Percentiles rank a stretch among this genome's conserved stretches.
Evolutionary conservation across 2,797 vertebrate species (phyloP).

Genomic region (Diplodus sargus): DNA sequence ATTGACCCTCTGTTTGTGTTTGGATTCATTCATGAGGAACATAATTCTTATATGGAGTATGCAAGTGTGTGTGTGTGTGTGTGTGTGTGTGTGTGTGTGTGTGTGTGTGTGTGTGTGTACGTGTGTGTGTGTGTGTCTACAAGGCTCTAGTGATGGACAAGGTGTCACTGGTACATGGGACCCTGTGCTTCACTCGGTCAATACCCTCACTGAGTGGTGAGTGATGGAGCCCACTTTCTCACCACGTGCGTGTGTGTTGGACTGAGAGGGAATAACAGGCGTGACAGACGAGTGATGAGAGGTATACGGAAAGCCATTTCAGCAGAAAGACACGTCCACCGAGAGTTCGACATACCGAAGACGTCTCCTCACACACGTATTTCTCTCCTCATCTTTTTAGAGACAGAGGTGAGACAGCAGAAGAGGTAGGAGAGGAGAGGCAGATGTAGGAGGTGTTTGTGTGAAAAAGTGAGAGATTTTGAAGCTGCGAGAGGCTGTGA

Average conservation of each 20-base stretch:
- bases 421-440: neutral
- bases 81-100: slow-evolving; percentile 16
- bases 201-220: slow-evolving; percentile 62
- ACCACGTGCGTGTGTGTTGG: slow-evolving; percentile 36
- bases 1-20: neutral
- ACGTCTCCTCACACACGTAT: slow-evolving; percentile 34
- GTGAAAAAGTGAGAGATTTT: slow-evolving; percentile 22
- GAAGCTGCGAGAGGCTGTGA: slow-evolving; percentile 6
- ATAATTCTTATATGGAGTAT: neutral
- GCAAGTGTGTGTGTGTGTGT: neutral
- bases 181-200: slow-evolving; percentile 55
- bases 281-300: slow-evolving; percentile 67
- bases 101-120: neutral
- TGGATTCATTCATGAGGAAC: neutral
- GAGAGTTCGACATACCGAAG: slow-evolving; percentile 39
- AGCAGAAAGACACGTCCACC: slow-evolving; percentile 1
- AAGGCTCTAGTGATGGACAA: slow-evolving; percentile 64
- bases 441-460: slow-evolving; percentile 30
- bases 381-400: slow-evolving; percentile 30
- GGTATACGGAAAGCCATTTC: slow-evolving; percentile 44
- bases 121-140: slow-evolving; percentile 24
- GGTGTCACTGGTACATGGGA: slow-evolving; percentile 44
- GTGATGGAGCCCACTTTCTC: slow-evolving; percentile 59
- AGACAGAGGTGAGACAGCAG: slow-evolving; percentile 7
- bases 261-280: slow-evolving; percentile 28